Evolutionary conservation across 2,113 vertebrate genomes (phyloP).

Genomic region (Syrrhaptes paradoxus): DNA sequence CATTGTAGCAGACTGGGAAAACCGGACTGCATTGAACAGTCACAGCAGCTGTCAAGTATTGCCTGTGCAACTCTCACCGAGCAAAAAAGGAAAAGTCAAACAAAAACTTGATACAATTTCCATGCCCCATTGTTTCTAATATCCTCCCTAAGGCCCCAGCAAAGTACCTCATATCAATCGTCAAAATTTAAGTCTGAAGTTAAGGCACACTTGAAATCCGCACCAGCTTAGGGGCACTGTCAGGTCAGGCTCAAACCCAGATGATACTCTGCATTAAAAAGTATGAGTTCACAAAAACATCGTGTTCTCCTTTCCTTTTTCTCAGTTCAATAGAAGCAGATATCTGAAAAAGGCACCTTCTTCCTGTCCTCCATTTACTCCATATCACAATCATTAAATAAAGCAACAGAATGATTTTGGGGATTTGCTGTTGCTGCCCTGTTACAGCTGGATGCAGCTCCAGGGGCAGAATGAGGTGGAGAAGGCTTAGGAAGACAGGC

Average conservation of each 20-base stretch:
- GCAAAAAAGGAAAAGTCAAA: not conserved
- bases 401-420: not conserved
- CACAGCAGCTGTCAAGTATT: not conserved
- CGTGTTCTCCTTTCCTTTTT: not conserved
- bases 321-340: not conserved
- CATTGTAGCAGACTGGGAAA: not conserved
- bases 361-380: not conserved
- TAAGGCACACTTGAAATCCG: not conserved
- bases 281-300: not conserved
- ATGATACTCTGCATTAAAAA: not conserved
- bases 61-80: not conserved
- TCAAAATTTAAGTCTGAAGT: not conserved
- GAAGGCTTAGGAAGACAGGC: not conserved
- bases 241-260: not conserved
- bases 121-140: not conserved
- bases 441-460: not conserved
- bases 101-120: not conserved
- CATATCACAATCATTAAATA: not conserved
- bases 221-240: not conserved
- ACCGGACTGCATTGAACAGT: not conserved
- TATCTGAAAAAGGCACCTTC: not conserved
- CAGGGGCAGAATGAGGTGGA: not conserved
- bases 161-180: not conserved
- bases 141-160: not conserved
- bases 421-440: not conserved